Base-by-base conservation (phyloP, 2,888 invertebrate species). In the Mythimna lalbum region DNA sequence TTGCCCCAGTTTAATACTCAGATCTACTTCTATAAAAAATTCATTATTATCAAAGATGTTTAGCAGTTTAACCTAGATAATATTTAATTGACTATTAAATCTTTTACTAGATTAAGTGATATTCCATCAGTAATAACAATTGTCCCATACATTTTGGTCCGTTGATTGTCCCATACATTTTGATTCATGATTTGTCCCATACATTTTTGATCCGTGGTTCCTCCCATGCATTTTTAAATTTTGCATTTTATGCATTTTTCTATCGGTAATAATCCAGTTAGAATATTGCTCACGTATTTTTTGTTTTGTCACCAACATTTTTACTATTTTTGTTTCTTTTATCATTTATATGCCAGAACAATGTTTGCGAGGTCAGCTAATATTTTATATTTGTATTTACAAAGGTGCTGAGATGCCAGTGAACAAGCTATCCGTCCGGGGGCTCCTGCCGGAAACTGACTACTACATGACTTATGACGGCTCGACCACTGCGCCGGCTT, bases 401-500 rank as follows among this genome's bases (percentile, higher is more conserved):
- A 74, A 92, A 98, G 98, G 98, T 88, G 98, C 98, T 81, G 97
- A 98, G 93, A 98, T 98, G 93, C 97, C 98, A 80, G 97, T 99
- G 79, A 98, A 98, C 92, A 97, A 98, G 87, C 96, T 99, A 86
- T 98, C 98, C 59, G 98, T 99, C 65, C 97, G 98, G 65, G 98
- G 98, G 39, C 96, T 99, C 71, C 96, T 99, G 78, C 99, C 99
- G 7, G 98, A 98, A 87, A 99, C 99, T 60, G 98, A 98, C 90
- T 98, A 99, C 96, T 99, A 99, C 96, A 99, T 99, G 98, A 99
- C 99, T 66, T 99, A 99, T 94, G 99, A 99, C 89, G 99, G 99
- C 63, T 99, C 99, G 56, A 98, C 99, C 72, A 99, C 99, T 67
- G 98, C 98, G 93, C 99, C 99, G 4, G 98, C 99, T 80, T 99